Evolutionary conservation across 1,140 invertebrate species (phyloP), one percentile per base, ranked within the genome.

Genomic region (Bacillus rossius): DNA sequence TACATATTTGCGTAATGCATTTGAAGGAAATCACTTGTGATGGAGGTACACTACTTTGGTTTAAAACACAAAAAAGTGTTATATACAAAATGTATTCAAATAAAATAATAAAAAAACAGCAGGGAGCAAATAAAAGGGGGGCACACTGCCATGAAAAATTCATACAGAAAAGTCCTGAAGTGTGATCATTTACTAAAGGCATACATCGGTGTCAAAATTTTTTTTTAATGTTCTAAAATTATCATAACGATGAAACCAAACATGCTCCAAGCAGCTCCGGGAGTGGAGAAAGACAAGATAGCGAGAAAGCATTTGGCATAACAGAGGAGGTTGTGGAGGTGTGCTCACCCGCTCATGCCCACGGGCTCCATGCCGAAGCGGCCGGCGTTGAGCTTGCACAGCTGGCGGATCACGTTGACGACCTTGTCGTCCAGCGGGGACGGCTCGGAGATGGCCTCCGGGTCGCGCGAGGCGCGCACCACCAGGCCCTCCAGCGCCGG

Each of bases 401-500:
- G 67, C 19, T 81, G 75, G 63, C 79, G 83, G 1, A 92, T 78
- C 7, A 87, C 79, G 8, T 65, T 57, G 19, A 74, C 60, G 57
- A 83, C 79, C 63, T 84, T 82, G 55, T 78, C 73, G 61, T 85
- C 81, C 1, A 75, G 59, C 1, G 77, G 72, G 61, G 72, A 76
- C 19, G 84, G 71, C 41, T 81, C 75, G 13, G 82, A 63, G 22
- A 86, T 78, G 17, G 76, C 75, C 66, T 92, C 88, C 0, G 96
- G 95, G 60, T 93, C 80, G 52, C 83, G 77, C 3, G 91, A 85
- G 1, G 86, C 85, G 45, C 84, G 73, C 4, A 94, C 81, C 1
- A 98, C 85, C 0, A 98, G 74, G 61, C 84, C 79, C 75, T 99
- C 96, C 2, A 98, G 70, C 1, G 89, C 87, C 0, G 94, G 94